Conservation (phyloP, 2,113 vertebrate species). For the Eulemur macaco region DNA sequence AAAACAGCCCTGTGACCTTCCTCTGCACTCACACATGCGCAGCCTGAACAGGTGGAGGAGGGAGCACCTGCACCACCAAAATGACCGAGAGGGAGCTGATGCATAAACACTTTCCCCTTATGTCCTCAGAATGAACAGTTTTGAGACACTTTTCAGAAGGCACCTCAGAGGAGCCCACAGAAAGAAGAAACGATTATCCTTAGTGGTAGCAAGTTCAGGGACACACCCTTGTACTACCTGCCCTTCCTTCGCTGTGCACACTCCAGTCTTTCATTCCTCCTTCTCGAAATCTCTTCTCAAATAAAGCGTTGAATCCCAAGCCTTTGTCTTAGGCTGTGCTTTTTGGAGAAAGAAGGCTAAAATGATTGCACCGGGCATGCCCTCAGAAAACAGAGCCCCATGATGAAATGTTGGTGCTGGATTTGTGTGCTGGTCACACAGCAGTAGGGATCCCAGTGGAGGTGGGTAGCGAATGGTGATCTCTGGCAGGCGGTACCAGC, state of each 20-base stretch:
- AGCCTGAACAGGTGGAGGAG: fast-evolving
- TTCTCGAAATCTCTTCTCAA: not conserved
- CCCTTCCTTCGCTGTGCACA: not conserved
- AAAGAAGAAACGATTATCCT: not conserved
- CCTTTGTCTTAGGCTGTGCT: not conserved
- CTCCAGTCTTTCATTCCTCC: not conserved
- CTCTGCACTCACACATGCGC: not conserved
- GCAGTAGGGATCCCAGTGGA: not conserved
- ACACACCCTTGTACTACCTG: not conserved
- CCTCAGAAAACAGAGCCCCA: not conserved
- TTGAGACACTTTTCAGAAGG: not conserved
- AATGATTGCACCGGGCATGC: fast-evolving
- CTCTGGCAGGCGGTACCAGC: not conserved
- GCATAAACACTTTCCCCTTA: not conserved
- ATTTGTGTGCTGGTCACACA: too few relatives aligned
- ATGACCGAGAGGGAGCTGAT: not conserved
- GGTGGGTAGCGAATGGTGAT: not conserved
- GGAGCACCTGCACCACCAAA: not conserved
- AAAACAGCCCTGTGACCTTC: not conserved
- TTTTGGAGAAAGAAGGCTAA: not conserved
- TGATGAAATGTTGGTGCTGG: not conserved
- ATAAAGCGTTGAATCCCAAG: not conserved
- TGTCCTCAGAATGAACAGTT: not conserved
- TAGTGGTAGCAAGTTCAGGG: not conserved
- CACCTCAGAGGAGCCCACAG: not conserved